These are phyloP conservation scores for Astyanax mexicanus DNA, from an alignment of 2,797 vertebrate genomes.

Conservation along the genomic window DNA sequence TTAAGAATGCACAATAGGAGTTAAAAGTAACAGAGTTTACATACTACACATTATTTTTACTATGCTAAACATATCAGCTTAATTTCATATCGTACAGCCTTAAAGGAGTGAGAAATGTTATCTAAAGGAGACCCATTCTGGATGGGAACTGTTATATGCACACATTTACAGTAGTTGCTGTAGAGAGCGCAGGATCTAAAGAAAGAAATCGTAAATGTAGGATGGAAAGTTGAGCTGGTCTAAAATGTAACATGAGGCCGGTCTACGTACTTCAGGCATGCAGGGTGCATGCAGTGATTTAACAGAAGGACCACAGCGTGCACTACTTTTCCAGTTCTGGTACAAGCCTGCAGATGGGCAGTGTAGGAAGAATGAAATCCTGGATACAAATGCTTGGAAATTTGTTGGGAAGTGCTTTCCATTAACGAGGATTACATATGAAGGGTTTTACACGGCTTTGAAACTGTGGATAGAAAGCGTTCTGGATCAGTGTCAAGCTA, in stretches of 20 bases:
- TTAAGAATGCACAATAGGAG: too few relatives aligned
- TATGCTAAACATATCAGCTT: too few relatives aligned
- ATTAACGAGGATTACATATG: slow-evolving; percentile 66
- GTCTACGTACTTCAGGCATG: slow-evolving; percentile 2
- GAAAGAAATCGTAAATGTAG: slow-evolving; percentile 60
- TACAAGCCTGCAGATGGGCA: slow-evolving; percentile 22
- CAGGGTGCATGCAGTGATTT: slow-evolving; percentile 38
- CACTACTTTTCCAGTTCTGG: slow-evolving; percentile 14
- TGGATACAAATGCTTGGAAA: slow-evolving; percentile 58
- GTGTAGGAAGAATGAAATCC: slow-evolving; percentile 40
- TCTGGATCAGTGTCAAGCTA: slow-evolving; percentile 60
- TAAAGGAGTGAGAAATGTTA: neutral
- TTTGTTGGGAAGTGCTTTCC: slow-evolving; percentile 60
- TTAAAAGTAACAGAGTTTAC: too few relatives aligned
- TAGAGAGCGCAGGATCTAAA: slow-evolving; percentile 46
- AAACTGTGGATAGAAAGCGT: slow-evolving; percentile 53
- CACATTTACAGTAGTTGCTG: slow-evolving; percentile 41
- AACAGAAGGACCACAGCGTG: slow-evolving; percentile 8
- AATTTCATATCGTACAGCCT: too few relatives aligned
- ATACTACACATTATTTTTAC: too few relatives aligned
- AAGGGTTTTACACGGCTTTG: slow-evolving; percentile 55
- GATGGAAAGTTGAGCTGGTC: slow-evolving; percentile 63
- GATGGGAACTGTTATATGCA: neutral
- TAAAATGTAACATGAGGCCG: slow-evolving; percentile 65
- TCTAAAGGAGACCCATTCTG: neutral